These are phyloP conservation scores for Aculops lycopersici DNA, from an alignment of 1,140 invertebrate species.

Conservation along the genomic window DNA sequence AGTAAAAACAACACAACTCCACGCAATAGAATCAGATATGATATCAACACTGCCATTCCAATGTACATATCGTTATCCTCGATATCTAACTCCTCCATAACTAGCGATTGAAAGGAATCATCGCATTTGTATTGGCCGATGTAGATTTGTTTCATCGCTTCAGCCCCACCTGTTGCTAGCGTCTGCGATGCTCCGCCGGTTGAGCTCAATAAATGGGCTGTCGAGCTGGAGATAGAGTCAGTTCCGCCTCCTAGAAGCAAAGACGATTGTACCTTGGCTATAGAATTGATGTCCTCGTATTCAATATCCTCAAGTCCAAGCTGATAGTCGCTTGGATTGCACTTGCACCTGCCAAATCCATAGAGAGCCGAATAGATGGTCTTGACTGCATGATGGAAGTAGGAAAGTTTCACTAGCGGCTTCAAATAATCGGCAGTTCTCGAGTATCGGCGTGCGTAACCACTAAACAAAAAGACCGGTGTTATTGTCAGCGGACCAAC, in stretches of 20 bases:
- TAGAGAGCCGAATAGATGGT: neutral
- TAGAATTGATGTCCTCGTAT: neutral
- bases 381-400: neutral
- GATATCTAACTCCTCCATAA: neutral
- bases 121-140: neutral
- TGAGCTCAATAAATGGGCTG: too few species aligned
- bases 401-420: neutral
- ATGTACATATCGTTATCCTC: neutral
- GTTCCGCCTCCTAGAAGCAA: neutral
- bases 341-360: neutral
- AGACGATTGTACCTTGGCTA: neutral
- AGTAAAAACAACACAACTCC: neutral
- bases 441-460: neutral
- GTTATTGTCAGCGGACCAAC: neutral
- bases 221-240: too few species aligned
- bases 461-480: slow-evolving; percentile 2
- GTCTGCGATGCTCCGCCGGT: neutral
- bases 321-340: neutral
- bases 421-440: neutral
- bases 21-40: neutral
- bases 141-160: neutral
- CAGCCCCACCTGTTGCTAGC: too few species aligned
- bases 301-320: neutral
- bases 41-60: neutral
- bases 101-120: neutral